phyloP scores from a whole-genome alignment of 1,140 invertebrate genomes.

The Sitodiplosis mosellana region DNA sequence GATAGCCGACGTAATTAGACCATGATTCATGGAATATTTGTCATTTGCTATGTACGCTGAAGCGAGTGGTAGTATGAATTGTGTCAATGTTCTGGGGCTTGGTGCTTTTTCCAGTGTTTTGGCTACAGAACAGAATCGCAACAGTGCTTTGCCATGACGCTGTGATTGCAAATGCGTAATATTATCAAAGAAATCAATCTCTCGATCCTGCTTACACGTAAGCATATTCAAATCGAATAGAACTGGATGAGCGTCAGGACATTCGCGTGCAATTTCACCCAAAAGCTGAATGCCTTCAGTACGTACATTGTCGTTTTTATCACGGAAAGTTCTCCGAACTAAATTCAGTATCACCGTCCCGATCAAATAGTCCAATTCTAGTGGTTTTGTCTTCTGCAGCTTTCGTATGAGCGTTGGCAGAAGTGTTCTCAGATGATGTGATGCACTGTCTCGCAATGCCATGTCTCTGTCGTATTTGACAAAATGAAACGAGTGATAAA shows the following conservation, averaged over 20 bases:
- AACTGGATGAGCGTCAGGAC: slow-evolving; percentile 44
- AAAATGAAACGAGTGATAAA: slow-evolving; percentile 68
- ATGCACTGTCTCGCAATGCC: slow-evolving; percentile 60
- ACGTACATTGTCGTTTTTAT: slow-evolving; percentile 42
- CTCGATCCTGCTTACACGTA: slow-evolving; percentile 51
- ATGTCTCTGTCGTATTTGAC: slow-evolving; percentile 62
- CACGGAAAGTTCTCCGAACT: slow-evolving; percentile 45
- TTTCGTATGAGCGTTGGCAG: slow-evolving; percentile 35
- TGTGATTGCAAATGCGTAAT: slow-evolving; percentile 73
- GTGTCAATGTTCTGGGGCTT: slow-evolving; percentile 48
- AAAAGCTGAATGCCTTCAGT: slow-evolving; percentile 61
- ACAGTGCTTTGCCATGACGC: slow-evolving; percentile 56
- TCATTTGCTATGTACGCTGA: slow-evolving; percentile 63
- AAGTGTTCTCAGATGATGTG: slow-evolving; percentile 47
- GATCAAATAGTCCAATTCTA: slow-evolving; percentile 43
- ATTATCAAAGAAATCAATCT: slow-evolving; percentile 91
- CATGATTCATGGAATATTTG: slow-evolving; percentile 52
- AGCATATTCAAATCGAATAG: slow-evolving; percentile 55
- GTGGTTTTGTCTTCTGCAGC: slow-evolving; percentile 22
- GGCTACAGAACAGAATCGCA: slow-evolving; percentile 41
- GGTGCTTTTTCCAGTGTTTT: slow-evolving; percentile 36
- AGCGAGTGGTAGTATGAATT: slow-evolving; percentile 71
- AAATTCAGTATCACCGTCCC: slow-evolving; percentile 49
- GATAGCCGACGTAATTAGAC: slow-evolving; percentile 68
- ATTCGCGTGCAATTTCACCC: slow-evolving; percentile 51